Percentiles rank a stretch among this genome's conserved stretches.
Conservation (phyloP, 2,113 vertebrate species). For the Bos indicus region DNA sequence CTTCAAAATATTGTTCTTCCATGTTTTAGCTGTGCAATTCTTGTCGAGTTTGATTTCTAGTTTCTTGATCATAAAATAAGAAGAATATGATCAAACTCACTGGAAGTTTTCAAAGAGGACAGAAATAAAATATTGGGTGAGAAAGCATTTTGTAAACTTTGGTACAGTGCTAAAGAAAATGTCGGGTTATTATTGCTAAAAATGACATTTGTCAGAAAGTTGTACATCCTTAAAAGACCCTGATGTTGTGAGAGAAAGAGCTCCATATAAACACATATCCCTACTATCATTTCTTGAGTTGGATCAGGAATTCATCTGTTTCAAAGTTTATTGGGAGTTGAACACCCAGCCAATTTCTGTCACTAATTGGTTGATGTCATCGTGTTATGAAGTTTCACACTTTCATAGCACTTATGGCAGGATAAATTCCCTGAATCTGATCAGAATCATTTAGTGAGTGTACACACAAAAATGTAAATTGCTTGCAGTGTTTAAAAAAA, state of each 20-base stretch:
- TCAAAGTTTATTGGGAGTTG: constrained; percentile 14
- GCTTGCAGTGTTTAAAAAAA: constrained; percentile 61
- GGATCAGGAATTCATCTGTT: constrained; percentile 33
- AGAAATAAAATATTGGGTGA: constrained; percentile 15
- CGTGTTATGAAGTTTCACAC: constrained; percentile 38
- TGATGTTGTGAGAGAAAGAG: background rate
- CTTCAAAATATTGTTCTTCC: constrained; percentile 17
- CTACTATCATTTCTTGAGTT: constrained; percentile 2
- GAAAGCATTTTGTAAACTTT: constrained; percentile 36
- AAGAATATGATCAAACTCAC: background rate
- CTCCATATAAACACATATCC: background rate
- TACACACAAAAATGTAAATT: constrained; percentile 67
- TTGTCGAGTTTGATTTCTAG: background rate
- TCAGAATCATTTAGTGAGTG: constrained; percentile 62
- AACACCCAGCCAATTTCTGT: constrained; percentile 40
- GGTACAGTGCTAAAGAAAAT: constrained; percentile 16
- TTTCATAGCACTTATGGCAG: constrained; percentile 42
- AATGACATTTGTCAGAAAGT: constrained; percentile 24
- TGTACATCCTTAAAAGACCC: background rate
- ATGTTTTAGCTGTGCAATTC: constrained; percentile 7
- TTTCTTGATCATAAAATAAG: constrained; percentile 34
- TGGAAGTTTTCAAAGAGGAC: background rate
- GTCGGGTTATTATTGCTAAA: constrained; percentile 23
- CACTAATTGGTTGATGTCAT: constrained; percentile 36
- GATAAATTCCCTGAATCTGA: constrained; percentile 50